Percentiles rank a stretch among this genome's conserved stretches.
phyloP scores from a whole-genome alignment of 2,797 vertebrate genomes.

The Lutra lutra region DNA sequence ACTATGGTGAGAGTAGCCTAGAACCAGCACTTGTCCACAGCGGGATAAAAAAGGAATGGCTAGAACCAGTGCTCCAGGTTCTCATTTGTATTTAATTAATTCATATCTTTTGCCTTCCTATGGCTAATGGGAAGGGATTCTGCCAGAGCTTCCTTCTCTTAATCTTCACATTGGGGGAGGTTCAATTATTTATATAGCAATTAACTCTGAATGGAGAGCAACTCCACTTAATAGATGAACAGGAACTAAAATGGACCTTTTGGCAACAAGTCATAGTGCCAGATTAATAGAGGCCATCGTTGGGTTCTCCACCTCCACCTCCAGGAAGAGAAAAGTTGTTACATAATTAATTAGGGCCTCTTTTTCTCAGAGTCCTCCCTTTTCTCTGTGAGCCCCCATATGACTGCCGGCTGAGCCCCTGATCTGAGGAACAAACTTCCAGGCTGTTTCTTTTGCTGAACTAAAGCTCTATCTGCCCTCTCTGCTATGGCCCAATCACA shows the following conservation, averaged over 20 bases:
- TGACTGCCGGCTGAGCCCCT: background rate
- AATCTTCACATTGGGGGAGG: conserved; percentile 28
- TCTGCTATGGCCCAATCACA: background rate
- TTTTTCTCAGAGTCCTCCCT: background rate
- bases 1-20: background rate
- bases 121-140: conserved; percentile 13
- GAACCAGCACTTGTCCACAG: background rate
- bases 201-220: conserved; percentile 54
- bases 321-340: background rate
- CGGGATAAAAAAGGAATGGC: background rate
- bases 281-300: conserved; percentile 4
- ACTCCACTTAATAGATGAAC: conserved; percentile 57
- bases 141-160: conserved; percentile 20
- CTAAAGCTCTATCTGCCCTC: background rate
- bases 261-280: conserved; percentile 43
- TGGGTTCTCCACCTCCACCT: background rate
- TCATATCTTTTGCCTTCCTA: background rate
- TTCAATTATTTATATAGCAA: conserved; percentile 70
- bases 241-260: conserved; percentile 34
- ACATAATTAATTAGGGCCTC: background rate
- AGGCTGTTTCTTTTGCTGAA: background rate
- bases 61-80: background rate
- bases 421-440: background rate
- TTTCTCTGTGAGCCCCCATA: background rate
- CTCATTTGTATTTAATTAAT: conserved; percentile 49